Conservation (phyloP, 1,140 invertebrate species). For the Chironomus striatipennis region DNA sequence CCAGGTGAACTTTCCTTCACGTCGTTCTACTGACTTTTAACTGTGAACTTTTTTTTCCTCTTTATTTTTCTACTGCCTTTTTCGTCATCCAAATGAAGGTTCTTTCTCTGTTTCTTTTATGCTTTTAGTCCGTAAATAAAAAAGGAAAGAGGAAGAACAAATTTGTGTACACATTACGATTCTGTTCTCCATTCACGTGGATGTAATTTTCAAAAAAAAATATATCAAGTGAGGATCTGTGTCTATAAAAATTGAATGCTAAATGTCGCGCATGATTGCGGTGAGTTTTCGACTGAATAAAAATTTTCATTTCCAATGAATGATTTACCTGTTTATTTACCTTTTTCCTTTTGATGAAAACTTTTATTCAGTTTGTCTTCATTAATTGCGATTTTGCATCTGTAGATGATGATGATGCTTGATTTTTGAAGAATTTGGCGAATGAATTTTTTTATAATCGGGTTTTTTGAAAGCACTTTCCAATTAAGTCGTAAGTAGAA, state of each 20-base stretch:
- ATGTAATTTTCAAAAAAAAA: neutral
- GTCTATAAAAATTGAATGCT: conserved; percentile 3
- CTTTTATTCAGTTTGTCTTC: too few species aligned
- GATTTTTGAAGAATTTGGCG: too few species aligned
- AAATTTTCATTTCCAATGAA: neutral
- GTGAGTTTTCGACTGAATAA: conserved; percentile 7
- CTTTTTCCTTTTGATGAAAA: neutral
- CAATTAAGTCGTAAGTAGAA: too few species aligned
- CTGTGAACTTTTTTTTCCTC: neutral
- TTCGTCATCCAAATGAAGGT: too few species aligned
- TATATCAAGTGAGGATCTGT: neutral
- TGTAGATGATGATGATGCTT: too few species aligned
- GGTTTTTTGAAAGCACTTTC: too few species aligned
- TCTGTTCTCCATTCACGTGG: neutral
- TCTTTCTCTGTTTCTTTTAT: too few species aligned
- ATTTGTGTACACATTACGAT: neutral
- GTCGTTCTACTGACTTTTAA: neutral
- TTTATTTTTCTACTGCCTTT: neutral
- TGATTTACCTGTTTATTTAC: neutral
- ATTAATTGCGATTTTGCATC: too few species aligned
- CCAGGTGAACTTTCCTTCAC: neutral
- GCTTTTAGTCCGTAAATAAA: too few species aligned
- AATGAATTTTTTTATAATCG: too few species aligned
- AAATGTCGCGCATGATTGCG: neutral
- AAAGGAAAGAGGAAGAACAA: too few species aligned